phyloP scores from a whole-genome alignment of 2,797 vertebrate genomes.

The Sebastes iracundus region DNA sequence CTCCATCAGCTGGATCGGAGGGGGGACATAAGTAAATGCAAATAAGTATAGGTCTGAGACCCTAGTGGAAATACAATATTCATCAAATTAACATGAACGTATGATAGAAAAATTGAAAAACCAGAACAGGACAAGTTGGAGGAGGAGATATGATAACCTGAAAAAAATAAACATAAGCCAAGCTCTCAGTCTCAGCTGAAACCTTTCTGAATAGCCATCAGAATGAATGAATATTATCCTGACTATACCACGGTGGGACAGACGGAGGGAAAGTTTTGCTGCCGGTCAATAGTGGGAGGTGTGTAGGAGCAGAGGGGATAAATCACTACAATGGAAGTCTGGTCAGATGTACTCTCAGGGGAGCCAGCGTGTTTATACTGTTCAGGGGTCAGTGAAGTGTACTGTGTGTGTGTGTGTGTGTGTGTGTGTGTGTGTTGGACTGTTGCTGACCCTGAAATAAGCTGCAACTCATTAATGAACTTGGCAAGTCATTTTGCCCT shows the following conservation, averaged over 20 bases:
- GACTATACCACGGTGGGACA: not conserved
- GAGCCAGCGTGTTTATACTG: conserved; percentile 43
- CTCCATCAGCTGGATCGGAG: conserved; percentile 88
- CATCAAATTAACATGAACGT: not conserved
- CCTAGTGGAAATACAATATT: not conserved
- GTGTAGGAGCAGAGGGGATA: conserved; percentile 13
- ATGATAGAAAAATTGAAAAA: not conserved
- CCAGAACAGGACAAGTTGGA: not conserved
- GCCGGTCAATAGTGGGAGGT: conserved; percentile 11
- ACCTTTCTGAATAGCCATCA: not conserved
- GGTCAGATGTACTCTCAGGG: conserved; percentile 39
- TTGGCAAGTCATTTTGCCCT: conserved; percentile 28
- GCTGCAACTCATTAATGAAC: conserved; percentile 51
- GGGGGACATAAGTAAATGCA: not conserved
- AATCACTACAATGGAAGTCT: conserved; percentile 49
- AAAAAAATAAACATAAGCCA: not conserved
- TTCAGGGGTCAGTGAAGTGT: conserved; percentile 41
- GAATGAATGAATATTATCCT: conserved; percentile 7
- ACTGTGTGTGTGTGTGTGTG: not conserved
- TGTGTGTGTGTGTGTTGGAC: conserved; percentile 3
- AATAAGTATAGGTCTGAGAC: not conserved
- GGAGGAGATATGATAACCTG: not conserved
- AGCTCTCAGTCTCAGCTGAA: not conserved
- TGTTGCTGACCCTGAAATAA: conserved; percentile 33
- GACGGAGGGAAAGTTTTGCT: conserved; percentile 14